These are phyloP conservation scores for Petrocephalus schoutedeni DNA, from an alignment of 2,797 vertebrate species.

Conservation along the genomic window DNA sequence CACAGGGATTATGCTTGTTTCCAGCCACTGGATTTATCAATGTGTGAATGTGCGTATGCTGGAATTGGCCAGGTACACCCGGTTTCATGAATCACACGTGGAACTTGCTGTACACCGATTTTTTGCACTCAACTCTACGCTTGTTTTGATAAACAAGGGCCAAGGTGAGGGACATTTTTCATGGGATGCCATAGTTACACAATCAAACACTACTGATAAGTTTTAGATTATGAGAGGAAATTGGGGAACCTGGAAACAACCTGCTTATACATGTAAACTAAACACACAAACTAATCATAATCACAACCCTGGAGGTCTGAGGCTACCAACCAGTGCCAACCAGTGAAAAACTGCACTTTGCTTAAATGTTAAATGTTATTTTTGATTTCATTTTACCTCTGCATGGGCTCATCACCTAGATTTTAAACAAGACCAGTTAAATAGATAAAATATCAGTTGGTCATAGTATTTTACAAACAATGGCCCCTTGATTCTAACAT, in stretches of 20 bases:
- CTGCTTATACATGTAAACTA: background rate
- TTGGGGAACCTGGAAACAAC: background rate
- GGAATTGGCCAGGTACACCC: too few species aligned
- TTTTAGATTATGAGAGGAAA: background rate
- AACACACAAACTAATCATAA: constrained; percentile 1
- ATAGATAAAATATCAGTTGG: background rate
- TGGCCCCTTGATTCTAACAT: background rate
- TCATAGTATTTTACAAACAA: background rate
- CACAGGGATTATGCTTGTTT: too few species aligned
- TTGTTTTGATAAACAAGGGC: too few species aligned
- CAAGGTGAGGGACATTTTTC: background rate
- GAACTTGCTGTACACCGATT: too few species aligned
- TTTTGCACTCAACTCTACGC: too few species aligned
- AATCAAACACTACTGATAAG: background rate
- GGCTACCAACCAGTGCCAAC: background rate
- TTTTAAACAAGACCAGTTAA: background rate
- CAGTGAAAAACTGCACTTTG: background rate
- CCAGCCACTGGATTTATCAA: too few species aligned
- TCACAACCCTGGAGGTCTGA: background rate
- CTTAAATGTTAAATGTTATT: background rate
- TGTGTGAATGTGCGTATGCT: too few species aligned
- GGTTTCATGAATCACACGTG: too few species aligned
- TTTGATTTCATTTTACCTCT: background rate
- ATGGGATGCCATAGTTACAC: background rate
- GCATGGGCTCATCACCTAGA: background rate